Evolutionary conservation across 2,888 invertebrate genomes (phyloP), one percentile per base, ranked within the genome.

Genomic region (Cataglyphis livida): DNA sequence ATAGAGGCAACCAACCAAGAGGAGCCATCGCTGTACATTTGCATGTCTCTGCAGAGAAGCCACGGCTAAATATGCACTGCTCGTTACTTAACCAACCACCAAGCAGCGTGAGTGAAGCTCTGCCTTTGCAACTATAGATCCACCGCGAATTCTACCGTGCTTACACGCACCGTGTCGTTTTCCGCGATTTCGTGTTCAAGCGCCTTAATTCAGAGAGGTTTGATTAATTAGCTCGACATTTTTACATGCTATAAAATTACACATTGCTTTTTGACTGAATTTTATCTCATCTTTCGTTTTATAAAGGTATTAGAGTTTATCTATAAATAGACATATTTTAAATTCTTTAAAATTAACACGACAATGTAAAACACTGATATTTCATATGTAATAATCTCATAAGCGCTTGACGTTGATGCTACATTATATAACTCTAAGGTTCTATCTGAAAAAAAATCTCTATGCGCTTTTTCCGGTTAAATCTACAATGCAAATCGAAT

Each of bases 401-500:
- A 59, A 79, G 25, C 51, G 48, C 57, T 59, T 44, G 12, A 57
- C 32, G 41, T 59, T 59, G 71, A 79, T 44, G 71, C 87, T 89
- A 84, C 85, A 85, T 90, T 87, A 88, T 84, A 83, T 88, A 88
- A 88, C 90, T 51, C 51, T 90, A 91, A 90, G 90, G 89, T 90
- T 87, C 83, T 83, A 83, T 84, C 87, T 88, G 28, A 28, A 88
- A 89, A 90, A 90, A 90, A 90, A 88, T 88, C 87, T 89, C 88
- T 88, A 59, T 25, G 32, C 21, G 88, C 88, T 90, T 90, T 90
- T 89, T 88, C 89, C 89, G 88, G 90, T 91, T 89, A 89, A 91
- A 92, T 92, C 90, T 92, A 91, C 92, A 92, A 92, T 92, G 92
- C 92, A 92, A 92, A 92, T 92, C 86, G 89, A 85, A 84, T 82